phyloP scores from a whole-genome alignment of 2,888 invertebrate genomes.

The Osmoderma eremita region DNA sequence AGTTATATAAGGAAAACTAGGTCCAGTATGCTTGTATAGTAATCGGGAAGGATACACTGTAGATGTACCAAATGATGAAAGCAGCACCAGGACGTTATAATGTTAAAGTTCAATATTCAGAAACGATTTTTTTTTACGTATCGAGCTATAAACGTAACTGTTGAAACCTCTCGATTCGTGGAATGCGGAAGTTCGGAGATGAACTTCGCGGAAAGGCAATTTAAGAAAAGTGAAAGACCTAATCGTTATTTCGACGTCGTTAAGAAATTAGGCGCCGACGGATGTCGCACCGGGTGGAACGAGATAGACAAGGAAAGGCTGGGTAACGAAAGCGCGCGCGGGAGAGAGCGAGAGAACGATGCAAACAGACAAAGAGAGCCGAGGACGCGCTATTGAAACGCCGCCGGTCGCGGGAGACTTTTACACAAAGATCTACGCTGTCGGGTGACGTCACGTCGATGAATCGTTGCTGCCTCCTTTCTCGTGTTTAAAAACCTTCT shows the following conservation, averaged over 20 bases:
- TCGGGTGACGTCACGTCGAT: conserved; percentile 53
- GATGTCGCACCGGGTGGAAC: conserved; percentile 11
- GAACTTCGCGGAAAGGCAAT: conserved; percentile 4
- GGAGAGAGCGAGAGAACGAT: conserved; percentile 5
- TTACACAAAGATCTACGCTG: conserved; percentile 51
- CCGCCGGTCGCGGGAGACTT: conserved; percentile 18
- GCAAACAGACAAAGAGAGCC: conserved; percentile 8
- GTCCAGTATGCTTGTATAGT: no score
- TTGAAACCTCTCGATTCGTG: no score
- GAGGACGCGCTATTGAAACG: neutral
- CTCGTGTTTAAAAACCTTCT: conserved; percentile 39
- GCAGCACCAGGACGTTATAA: no score
- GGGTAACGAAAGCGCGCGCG: neutral
- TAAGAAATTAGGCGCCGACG: conserved; percentile 28
- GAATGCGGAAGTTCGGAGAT: neutral
- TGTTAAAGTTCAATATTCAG: no score
- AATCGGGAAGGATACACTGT: no score
- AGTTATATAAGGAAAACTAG: no score
- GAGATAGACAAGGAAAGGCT: neutral
- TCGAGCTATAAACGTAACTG: no score
- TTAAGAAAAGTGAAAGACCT: conserved; percentile 30
- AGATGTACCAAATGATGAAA: no score
- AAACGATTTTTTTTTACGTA: no score
- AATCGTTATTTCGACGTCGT: conserved; percentile 27
- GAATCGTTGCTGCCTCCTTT: conserved; percentile 49